These are phyloP conservation scores for Notiomystis cincta DNA, from an alignment of 2,113 vertebrate genomes.

Conservation along the genomic window DNA sequence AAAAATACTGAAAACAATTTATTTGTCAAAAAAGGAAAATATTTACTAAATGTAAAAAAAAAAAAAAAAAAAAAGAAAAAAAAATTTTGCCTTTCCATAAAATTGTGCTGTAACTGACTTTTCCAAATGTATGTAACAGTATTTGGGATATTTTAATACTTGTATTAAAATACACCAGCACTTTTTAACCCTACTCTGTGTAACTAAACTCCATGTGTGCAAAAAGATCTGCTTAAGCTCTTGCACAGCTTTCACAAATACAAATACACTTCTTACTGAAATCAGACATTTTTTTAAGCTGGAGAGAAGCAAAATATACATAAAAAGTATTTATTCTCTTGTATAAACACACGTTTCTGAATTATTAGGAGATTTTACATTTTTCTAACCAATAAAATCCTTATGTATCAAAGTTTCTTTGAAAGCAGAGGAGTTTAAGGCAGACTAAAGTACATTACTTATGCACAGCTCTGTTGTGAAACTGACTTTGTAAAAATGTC, in stretches of 20 bases:
- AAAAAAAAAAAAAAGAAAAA: neutral
- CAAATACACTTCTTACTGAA: neutral
- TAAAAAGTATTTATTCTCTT: neutral
- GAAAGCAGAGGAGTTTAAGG: neutral
- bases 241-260: neutral
- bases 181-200: neutral
- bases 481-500: neutral
- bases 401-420: neutral
- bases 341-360: neutral
- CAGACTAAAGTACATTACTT: neutral
- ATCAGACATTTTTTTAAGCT: neutral
- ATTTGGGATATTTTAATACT: neutral
- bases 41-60: neutral
- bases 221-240: neutral
- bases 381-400: neutral
- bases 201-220: neutral
- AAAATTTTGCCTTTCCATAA: neutral
- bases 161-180: neutral
- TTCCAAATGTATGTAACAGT: neutral
- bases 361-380: neutral
- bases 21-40: neutral
- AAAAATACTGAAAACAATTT: neutral
- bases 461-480: neutral
- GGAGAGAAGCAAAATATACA: neutral
- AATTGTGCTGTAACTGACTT: neutral